phyloP scores from a whole-genome alignment of 1,140 invertebrate species.

The Drosophila watanabei region DNA sequence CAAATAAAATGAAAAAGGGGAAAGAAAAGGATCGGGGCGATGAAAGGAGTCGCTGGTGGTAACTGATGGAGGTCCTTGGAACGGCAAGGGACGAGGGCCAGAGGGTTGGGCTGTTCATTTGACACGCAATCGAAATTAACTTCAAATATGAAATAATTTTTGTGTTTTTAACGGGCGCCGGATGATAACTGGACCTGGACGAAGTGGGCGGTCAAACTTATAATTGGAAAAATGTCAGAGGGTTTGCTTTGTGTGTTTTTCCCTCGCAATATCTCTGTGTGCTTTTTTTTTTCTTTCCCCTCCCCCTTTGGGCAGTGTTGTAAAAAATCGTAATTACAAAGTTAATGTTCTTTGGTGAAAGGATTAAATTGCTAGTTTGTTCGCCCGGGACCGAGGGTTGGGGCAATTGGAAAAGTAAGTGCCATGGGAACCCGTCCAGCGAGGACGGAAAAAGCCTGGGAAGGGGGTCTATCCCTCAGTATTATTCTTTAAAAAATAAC shows the following conservation, averaged over 20 bases:
- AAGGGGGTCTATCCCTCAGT: background rate
- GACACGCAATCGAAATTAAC: conserved; percentile 85
- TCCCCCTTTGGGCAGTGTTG: conserved; percentile 38
- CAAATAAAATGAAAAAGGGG: conserved; percentile 28
- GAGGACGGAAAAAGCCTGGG: background rate
- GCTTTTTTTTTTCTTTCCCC: conserved; percentile 8
- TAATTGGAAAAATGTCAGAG: conserved; percentile 75
- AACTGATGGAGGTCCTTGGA: conserved; percentile 8
- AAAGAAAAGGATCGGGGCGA: conserved; percentile 39
- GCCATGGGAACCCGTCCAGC: conserved; percentile 61
- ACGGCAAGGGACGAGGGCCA: background rate
- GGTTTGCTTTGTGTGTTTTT: conserved; percentile 31
- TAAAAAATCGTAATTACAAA: conserved; percentile 80
- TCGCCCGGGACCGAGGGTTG: background rate
- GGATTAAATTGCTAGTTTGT: conserved; percentile 82
- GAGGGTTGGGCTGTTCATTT: conserved; percentile 29
- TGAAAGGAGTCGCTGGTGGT: conserved; percentile 40
- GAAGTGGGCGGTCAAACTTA: conserved; percentile 54
- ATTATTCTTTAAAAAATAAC: conserved; percentile 5
- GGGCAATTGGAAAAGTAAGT: conserved; percentile 59
- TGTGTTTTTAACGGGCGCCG: conserved; percentile 77
- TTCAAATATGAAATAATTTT: conserved; percentile 85
- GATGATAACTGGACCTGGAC: conserved; percentile 50
- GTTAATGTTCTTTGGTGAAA: conserved; percentile 84
- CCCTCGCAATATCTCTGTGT: conserved; percentile 2